phyloP scores from a whole-genome alignment of 2,888 invertebrate genomes.

The Quadroppia sp. region DNA sequence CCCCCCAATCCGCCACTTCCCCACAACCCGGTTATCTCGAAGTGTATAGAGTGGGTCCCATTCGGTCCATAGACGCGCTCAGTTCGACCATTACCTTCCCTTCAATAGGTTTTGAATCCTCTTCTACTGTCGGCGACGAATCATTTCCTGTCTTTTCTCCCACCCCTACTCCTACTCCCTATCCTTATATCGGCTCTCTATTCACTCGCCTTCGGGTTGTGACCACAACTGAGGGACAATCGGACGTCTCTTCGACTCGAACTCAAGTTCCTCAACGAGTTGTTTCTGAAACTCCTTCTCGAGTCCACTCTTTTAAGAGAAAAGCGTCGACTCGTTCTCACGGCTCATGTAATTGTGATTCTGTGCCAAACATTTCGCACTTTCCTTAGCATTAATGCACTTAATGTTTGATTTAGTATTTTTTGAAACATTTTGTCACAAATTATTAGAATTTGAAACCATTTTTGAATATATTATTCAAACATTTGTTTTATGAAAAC shows the following conservation, averaged over 20 bases:
- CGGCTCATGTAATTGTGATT: slow-evolving; percentile 42
- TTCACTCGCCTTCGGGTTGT: not conserved
- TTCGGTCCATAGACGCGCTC: slow-evolving; percentile 34
- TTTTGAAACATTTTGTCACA: not conserved
- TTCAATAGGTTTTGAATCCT: slow-evolving; percentile 38
- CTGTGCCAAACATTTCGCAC: not conserved
- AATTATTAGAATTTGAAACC: not conserved
- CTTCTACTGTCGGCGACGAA: slow-evolving; percentile 22
- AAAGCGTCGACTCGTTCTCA: slow-evolving; percentile 38
- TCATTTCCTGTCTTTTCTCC: slow-evolving; percentile 25
- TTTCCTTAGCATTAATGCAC: slow-evolving; percentile 8
- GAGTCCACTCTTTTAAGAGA: slow-evolving; percentile 35
- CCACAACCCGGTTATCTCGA: slow-evolving; percentile 43
- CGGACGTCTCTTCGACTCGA: slow-evolving; percentile 18
- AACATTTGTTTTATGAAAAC: slow-evolving; percentile 1
- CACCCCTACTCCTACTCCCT: not conserved
- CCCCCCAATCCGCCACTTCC: slow-evolving; percentile 44
- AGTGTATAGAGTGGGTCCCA: slow-evolving; percentile 39
- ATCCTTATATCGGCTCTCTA: slow-evolving; percentile 19
- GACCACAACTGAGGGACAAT: not conserved
- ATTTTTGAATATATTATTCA: no score
- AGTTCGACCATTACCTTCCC: slow-evolving; percentile 37
- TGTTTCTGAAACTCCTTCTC: slow-evolving; percentile 23
- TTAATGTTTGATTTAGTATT: not conserved
- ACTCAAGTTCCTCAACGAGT: slow-evolving; percentile 25